These are phyloP conservation scores for Diarsia dahlii DNA, from an alignment of 2,888 invertebrate genomes.

Conservation along the genomic window DNA sequence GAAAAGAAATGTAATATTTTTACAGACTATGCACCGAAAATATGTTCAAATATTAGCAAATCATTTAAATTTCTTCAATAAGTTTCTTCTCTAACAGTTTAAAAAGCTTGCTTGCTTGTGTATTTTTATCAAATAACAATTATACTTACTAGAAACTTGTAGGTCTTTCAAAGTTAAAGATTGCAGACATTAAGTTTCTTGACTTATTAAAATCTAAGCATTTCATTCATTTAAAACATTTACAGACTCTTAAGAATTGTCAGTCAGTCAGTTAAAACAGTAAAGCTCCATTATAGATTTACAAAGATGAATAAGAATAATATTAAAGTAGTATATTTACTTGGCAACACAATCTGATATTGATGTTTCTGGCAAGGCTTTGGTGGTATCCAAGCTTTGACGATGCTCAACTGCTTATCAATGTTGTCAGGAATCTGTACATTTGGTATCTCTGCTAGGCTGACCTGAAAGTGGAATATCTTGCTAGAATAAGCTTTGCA, in stretches of 20 bases:
- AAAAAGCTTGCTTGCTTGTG: background rate
- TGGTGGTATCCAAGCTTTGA: conserved; percentile 71
- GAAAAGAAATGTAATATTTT: background rate
- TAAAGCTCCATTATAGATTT: too few species aligned
- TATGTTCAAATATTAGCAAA: background rate
- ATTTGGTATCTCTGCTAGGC: conserved; percentile 74
- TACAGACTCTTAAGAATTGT: background rate
- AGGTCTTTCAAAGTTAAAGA: background rate
- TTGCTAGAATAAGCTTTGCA: background rate
- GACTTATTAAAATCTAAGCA: background rate
- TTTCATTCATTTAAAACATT: background rate
- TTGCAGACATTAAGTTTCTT: background rate
- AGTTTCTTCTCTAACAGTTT: background rate
- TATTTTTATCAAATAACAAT: background rate
- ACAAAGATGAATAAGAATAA: background rate
- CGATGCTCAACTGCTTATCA: conserved; percentile 67
- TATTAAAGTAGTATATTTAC: conserved; percentile 70
- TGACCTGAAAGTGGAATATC: conserved; percentile 72
- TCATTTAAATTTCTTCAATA: background rate
- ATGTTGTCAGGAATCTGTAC: conserved; percentile 70
- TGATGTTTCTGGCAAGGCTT: conserved; percentile 83
- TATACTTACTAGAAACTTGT: background rate
- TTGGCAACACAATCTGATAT: conserved; percentile 81
- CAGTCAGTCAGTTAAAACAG: background rate
- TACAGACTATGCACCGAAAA: background rate